Evolutionary conservation across 2,113 vertebrate genomes (phyloP), one percentile per base, ranked within the genome.

Genomic region (Cebidichthys violaceus): DNA sequence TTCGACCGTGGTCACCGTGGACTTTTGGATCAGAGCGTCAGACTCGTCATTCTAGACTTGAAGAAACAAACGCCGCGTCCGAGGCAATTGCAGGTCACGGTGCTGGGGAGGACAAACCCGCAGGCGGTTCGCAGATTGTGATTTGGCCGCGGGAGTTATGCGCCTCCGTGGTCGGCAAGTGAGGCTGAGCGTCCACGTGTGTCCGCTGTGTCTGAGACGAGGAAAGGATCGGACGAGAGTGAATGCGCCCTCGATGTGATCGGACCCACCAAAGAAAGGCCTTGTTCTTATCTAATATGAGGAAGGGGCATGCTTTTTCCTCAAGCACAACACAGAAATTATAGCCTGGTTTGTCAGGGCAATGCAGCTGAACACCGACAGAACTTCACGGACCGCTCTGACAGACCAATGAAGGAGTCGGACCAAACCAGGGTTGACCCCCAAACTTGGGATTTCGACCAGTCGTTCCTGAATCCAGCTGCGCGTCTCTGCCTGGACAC

Each of bases 401-500:
- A 66, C 33, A 55, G 43, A 37, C 35, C 41, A 66, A 95, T 95
- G 94, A 95, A 93, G 86, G 89, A 91, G 41, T 82, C 90, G 0
- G 91, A 93, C 8, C 77, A 74, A 60, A 81, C 9, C 45, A 79
- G 83, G 57, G 89, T 93, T 11, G 29, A 17, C 20, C 70, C 29
- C 66, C 57, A 77, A 50, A 85, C 24, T 15, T 90, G 79, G 80
- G 88, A 86, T 5, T 90, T 81, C 0, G 88, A 94, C 64, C 89
- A 83, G 14, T 72, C 82, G 0, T 75, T 90, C 47, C 55, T 90
- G 1, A 86, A 86, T 55, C 90, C 81, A 0, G 59, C 87, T 6
- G 80, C 88, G 6, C 79, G 13, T 33, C 94, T 96, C 20, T 85
- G 88, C 64, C 92, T 96, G 18, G 86, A 94, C 82, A 70, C 93